Percentiles rank a stretch among this genome's conserved stretches.
Conservation (phyloP, 1,140 invertebrate genomes). For the Zaprionus kolodkinae region DNA sequence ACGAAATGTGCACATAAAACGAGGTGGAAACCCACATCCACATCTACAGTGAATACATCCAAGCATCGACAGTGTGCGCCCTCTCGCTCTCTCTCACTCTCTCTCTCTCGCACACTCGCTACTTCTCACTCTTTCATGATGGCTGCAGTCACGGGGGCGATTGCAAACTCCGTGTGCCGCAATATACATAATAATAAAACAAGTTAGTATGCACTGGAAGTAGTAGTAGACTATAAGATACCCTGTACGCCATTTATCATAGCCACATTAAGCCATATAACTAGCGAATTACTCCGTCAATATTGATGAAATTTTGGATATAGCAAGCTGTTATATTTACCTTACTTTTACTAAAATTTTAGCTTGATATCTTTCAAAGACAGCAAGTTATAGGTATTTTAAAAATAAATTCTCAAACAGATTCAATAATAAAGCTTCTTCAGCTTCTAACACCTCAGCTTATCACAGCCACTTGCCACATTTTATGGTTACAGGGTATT, state of each 20-base stretch:
- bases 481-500: constrained; percentile 32
- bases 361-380: not conserved
- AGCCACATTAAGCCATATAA: not conserved
- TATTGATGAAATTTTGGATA: not conserved
- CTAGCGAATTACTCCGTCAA: fast-evolving
- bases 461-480: not conserved
- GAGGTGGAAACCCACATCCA: constrained; percentile 5
- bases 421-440: not conserved
- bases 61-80: constrained; percentile 21
- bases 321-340: not conserved
- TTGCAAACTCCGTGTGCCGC: constrained; percentile 66
- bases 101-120: not conserved
- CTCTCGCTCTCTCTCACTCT: not conserved
- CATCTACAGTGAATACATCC: constrained; percentile 28
- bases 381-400: not conserved
- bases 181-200: constrained; percentile 73
- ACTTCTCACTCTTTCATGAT: not conserved
- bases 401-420: no score
- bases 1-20: constrained; percentile 43
- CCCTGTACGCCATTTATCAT: not conserved
- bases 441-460: not conserved
- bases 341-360: not conserved
- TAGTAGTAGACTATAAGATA: not conserved
- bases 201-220: not conserved
- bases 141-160: constrained; percentile 31